These are phyloP conservation scores for Panagrolaimus sp. DNA, from an alignment of 1,140 invertebrate species.

Conservation along the genomic window DNA sequence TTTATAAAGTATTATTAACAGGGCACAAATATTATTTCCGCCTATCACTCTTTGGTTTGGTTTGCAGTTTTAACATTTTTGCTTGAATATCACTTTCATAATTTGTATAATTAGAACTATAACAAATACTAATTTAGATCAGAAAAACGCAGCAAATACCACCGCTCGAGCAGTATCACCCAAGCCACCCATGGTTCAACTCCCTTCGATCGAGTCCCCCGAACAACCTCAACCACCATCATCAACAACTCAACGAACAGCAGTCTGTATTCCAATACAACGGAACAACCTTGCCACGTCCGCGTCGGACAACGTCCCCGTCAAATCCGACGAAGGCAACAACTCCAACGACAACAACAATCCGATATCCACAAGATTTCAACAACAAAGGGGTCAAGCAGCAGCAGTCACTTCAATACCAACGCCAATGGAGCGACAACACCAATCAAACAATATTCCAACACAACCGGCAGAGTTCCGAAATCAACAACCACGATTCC, in stretches of 20 bases:
- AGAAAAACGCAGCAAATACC: background rate
- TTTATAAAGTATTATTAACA: too few relatives aligned
- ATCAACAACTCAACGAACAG: background rate
- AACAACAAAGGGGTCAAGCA: constrained; percentile 1
- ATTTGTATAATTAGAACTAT: background rate
- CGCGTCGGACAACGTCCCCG: too few relatives aligned
- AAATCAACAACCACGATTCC: background rate
- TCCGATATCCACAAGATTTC: too few relatives aligned
- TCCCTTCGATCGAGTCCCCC: background rate
- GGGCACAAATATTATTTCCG: too few relatives aligned
- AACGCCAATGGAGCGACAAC: background rate
- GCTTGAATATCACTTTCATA: too few relatives aligned
- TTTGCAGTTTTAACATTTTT: too few relatives aligned
- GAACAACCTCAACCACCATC: background rate
- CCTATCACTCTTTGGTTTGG: too few relatives aligned
- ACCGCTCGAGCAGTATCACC: background rate
- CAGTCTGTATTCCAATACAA: background rate
- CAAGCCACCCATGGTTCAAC: background rate
- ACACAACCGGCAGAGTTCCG: background rate
- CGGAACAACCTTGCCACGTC: constrained; percentile 1
- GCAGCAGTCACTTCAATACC: background rate
- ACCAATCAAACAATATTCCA: background rate
- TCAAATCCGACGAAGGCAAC: constrained; percentile 12
- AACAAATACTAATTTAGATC: background rate
- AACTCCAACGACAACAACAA: background rate